Evolutionary conservation across 2,113 vertebrate species (phyloP).

Genomic region (Eidolon helvum): DNA sequence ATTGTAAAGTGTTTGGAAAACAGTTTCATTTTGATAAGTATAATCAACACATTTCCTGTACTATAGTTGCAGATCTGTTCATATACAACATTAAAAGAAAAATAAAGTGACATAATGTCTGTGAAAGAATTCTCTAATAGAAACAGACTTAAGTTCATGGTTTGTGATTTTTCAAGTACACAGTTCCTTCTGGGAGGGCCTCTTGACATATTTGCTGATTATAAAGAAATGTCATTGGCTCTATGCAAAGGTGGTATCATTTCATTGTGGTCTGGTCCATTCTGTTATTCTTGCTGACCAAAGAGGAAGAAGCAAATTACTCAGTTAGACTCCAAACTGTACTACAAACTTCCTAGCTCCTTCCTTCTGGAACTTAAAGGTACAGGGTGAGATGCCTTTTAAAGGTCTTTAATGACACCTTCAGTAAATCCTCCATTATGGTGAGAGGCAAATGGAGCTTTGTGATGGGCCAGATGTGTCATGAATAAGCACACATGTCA

Average conservation of each 20-base stretch:
- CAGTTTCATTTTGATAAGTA: slow-evolving; percentile 58
- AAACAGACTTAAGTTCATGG: slow-evolving; percentile 22
- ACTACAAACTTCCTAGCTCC: neutral
- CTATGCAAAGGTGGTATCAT: neutral
- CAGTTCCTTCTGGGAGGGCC: slow-evolving; percentile 32
- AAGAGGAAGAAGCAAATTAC: neutral
- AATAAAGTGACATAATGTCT: slow-evolving; percentile 72
- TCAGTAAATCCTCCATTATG: neutral
- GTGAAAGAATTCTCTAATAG: slow-evolving; percentile 51
- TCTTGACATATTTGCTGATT: slow-evolving; percentile 34
- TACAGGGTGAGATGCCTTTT: neutral
- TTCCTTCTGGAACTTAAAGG: neutral
- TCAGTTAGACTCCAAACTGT: neutral
- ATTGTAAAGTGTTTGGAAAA: slow-evolving; percentile 46
- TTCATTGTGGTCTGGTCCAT: neutral
- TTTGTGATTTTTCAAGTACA: slow-evolving; percentile 48
- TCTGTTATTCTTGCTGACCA: neutral
- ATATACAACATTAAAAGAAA: slow-evolving; percentile 57
- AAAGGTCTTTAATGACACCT: neutral
- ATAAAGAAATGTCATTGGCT: neutral
- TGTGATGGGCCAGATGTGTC: neutral
- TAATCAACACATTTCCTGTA: slow-evolving; percentile 61
- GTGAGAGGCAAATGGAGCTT: neutral
- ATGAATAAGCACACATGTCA: neutral
- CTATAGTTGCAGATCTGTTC: slow-evolving; percentile 50